phyloP scores from a whole-genome alignment of 1,140 invertebrate genomes.

The Helicoverpa zea region DNA sequence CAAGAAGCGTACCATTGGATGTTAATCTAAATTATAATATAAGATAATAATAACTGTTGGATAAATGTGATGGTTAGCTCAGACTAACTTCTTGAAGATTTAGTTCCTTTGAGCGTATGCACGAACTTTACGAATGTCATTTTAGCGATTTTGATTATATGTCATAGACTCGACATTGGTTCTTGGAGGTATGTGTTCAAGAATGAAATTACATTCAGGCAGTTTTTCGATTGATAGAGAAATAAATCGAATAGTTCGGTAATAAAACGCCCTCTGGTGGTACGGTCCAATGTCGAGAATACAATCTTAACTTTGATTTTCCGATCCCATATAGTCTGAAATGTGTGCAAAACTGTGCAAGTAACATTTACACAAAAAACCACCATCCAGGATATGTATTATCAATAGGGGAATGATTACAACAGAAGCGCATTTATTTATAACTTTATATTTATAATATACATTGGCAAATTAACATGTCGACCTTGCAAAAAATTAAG shows the following conservation, averaged over 20 bases:
- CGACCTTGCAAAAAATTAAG: conserved; percentile 19
- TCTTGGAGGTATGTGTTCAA: too few species aligned
- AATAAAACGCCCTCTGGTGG: too few species aligned
- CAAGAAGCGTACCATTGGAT: conserved; percentile 2
- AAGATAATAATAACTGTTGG: conserved; percentile 15
- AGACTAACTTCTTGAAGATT: conserved; percentile 35
- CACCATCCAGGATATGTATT: background rate
- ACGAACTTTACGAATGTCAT: background rate
- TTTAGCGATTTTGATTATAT: background rate
- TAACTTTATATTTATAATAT: conserved; percentile 30
- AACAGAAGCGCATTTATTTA: background rate
- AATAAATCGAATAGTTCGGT: too few species aligned
- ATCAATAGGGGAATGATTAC: conserved; percentile 25
- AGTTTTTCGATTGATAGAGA: too few species aligned
- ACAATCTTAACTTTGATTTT: background rate
- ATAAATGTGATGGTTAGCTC: conserved; percentile 32
- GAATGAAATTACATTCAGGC: too few species aligned
- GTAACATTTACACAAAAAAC: conserved; percentile 13
- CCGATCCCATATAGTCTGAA: background rate
- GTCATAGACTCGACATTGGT: background rate
- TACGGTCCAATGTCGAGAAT: background rate
- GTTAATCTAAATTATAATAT: conserved; percentile 38
- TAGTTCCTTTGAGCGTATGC: background rate
- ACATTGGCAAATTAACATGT: conserved; percentile 32
- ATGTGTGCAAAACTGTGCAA: conserved; percentile 34